Conservation (phyloP, 92 coral and sea anemone species). For the Zoanthus sociatus region DNA sequence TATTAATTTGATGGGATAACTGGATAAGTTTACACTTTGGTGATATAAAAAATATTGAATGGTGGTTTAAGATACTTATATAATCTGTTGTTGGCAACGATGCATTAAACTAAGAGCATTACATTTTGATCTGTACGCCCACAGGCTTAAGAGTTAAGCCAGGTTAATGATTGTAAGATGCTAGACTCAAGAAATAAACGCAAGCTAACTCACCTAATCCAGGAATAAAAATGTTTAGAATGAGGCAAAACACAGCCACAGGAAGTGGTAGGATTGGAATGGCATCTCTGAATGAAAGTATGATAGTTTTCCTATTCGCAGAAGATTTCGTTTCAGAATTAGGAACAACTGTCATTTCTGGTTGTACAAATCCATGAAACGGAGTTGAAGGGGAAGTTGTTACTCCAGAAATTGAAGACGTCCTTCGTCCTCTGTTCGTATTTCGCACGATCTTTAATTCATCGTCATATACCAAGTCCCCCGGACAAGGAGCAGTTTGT, state of each 20-base stretch:
- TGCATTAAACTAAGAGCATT: not conserved
- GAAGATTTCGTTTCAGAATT: constrained; percentile 48
- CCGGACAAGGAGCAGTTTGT: constrained; percentile 3
- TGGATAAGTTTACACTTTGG: too few species aligned
- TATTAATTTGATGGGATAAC: too few species aligned
- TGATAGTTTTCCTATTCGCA: constrained; percentile 25
- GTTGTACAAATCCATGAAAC: constrained; percentile 83
- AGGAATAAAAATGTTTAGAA: constrained; percentile 80
- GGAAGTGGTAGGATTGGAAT: constrained; percentile 86
- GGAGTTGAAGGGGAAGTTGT: constrained; percentile 62
- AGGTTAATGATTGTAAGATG: not conserved
- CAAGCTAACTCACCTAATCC: constrained; percentile 79
- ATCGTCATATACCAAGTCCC: constrained; percentile 22
- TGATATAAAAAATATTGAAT: not conserved
- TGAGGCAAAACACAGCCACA: constrained; percentile 88
- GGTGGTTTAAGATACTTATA: not conserved
- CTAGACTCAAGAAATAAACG: not conserved
- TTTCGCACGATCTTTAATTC: not conserved
- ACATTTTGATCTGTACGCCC: not conserved
- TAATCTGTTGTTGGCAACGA: not conserved
- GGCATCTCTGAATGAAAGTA: constrained; percentile 45
- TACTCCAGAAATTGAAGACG: constrained; percentile 26
- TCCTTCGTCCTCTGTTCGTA: constrained; percentile 17
- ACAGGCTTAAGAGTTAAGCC: not conserved
- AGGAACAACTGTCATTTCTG: constrained; percentile 82